These are phyloP conservation scores for Geophilus truncorum DNA, from an alignment of 2,888 invertebrate species.

Conservation along the genomic window DNA sequence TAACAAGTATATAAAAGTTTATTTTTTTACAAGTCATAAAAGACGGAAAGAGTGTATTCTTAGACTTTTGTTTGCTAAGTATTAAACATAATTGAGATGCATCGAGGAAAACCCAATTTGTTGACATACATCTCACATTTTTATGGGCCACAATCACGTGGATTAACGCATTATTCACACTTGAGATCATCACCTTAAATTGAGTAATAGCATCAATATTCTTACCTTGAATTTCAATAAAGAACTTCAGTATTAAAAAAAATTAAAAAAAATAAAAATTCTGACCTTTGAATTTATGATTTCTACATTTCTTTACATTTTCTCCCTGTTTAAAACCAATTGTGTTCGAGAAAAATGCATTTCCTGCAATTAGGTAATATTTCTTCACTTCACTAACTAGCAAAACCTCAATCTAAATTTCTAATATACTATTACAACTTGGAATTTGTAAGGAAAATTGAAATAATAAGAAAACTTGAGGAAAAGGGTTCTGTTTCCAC, in stretches of 20 bases:
- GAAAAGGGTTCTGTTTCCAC: neutral
- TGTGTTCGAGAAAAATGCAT: neutral
- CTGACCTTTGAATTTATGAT: neutral
- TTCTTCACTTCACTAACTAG: neutral
- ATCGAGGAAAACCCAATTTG: neutral
- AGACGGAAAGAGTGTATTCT: too few relatives aligned
- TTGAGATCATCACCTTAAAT: conserved; percentile 15
- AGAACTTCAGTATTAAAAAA: too few relatives aligned
- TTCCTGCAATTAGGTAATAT: neutral
- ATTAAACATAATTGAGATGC: neutral
- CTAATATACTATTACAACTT: neutral
- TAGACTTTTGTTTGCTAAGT: neutral
- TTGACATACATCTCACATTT: neutral
- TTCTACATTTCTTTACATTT: neutral
- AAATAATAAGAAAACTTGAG: neutral
- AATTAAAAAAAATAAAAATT: neutral
- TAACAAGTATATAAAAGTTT: neutral
- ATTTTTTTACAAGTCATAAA: neutral
- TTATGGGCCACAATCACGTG: neutral
- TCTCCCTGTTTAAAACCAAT: neutral
- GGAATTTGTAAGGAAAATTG: neutral
- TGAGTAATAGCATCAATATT: neutral
- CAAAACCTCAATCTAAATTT: neutral
- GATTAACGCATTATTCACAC: neutral
- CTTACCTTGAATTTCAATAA: neutral